A percentile compares a stretch with the other conserved stretches of the same genome.
Conservation (phyloP, 2,888 invertebrate genomes). For the Ophonus ardosiacus region DNA sequence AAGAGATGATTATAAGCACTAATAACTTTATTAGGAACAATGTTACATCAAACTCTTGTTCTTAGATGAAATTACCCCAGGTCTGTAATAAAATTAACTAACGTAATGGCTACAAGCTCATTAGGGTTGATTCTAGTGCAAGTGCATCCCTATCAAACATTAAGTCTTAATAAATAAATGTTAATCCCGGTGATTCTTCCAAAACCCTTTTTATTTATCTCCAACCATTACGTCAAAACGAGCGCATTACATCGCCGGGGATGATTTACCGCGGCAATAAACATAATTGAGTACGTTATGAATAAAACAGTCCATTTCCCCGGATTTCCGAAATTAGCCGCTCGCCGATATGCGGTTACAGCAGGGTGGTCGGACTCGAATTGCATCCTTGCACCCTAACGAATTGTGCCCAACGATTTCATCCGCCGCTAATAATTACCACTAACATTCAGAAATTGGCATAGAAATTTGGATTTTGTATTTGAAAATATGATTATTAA, state of each 20-base stretch:
- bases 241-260: constrained; percentile 32
- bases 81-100: constrained; percentile 24
- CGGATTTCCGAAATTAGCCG: constrained; percentile 60
- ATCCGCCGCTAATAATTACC: background rate
- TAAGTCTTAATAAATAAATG: constrained; percentile 55
- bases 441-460: background rate
- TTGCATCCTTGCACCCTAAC: constrained; percentile 30
- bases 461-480: too few relatives aligned
- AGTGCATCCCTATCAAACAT: constrained; percentile 24
- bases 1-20: background rate
- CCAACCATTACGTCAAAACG: constrained; percentile 44
- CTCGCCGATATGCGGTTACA: constrained; percentile 13
- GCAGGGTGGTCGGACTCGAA: constrained; percentile 3
- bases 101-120: background rate
- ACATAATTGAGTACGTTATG: constrained; percentile 61
- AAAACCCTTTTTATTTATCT: constrained; percentile 55
- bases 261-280: constrained; percentile 59
- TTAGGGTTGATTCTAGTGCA: constrained; percentile 15
- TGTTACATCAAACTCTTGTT: background rate
- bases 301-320: constrained; percentile 61
- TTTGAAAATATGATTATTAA: too few relatives aligned
- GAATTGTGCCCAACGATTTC: background rate
- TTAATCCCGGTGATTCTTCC: constrained; percentile 47
- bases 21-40: background rate
- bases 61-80: background rate